Conservation (phyloP, 64 coral and sea anemone species). For the Trachythela sp. region DNA sequence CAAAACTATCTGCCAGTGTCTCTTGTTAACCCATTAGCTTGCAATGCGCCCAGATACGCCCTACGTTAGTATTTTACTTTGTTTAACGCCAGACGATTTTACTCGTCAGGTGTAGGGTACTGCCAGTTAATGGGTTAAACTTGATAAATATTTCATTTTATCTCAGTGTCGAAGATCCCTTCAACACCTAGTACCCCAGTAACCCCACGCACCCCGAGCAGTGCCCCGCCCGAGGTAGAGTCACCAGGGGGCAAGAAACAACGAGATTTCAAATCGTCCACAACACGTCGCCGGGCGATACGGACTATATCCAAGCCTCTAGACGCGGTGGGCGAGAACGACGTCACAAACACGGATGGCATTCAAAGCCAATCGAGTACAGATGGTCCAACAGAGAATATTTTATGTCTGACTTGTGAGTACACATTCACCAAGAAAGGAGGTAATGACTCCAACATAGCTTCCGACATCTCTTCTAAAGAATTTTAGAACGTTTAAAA, state of each 20-base stretch:
- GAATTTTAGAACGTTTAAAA: too few relatives aligned
- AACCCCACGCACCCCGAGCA: not conserved
- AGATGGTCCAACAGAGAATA: slow-evolving; percentile 57
- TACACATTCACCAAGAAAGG: slow-evolving; percentile 88
- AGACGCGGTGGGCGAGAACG: not conserved
- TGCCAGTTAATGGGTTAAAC: too few relatives aligned
- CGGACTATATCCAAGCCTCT: not conserved
- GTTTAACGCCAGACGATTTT: too few relatives aligned
- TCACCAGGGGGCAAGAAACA: not conserved
- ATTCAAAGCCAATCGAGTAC: slow-evolving; percentile 4
- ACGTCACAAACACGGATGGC: not conserved
- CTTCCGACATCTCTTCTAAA: too few relatives aligned
- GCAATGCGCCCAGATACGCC: too few relatives aligned
- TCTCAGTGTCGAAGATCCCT: not conserved
- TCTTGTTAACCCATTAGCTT: too few relatives aligned
- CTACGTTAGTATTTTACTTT: too few relatives aligned
- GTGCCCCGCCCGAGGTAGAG: not conserved
- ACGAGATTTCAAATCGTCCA: not conserved
- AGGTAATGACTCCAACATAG: too few relatives aligned
- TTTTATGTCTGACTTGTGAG: slow-evolving; percentile 75
- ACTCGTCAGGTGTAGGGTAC: too few relatives aligned
- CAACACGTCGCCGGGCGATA: not conserved
- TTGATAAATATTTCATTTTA: not conserved
- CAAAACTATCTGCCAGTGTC: too few relatives aligned
- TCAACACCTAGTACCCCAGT: not conserved